A percentile compares a stretch with the other conserved stretches of the same genome.
These are phyloP conservation scores for Crenichthys baileyi DNA, from an alignment of 2,797 vertebrate genomes.

Conservation along the genomic window DNA sequence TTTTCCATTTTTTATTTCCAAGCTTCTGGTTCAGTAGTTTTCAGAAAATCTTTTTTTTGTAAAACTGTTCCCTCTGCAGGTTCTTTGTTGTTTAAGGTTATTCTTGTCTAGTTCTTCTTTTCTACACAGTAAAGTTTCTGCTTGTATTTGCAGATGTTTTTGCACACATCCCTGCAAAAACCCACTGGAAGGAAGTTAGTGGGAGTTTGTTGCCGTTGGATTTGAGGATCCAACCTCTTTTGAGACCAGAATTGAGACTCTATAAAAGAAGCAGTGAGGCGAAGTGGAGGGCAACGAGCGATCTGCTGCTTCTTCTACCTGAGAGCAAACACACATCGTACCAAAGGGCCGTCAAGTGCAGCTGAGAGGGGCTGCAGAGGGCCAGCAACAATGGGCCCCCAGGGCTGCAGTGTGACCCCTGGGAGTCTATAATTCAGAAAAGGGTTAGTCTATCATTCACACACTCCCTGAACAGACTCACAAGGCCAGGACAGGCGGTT, in stretches of 20 bases:
- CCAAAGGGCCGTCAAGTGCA: constrained; percentile 85
- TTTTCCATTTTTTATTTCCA: too few relatives aligned
- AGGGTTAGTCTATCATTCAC: constrained; percentile 90
- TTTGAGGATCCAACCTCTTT: constrained; percentile 45
- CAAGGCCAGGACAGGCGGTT: constrained; percentile 51
- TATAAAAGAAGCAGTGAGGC: constrained; percentile 95
- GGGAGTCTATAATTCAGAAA: constrained; percentile 98
- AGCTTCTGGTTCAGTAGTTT: neutral
- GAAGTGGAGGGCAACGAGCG: constrained; percentile 87
- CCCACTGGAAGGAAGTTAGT: constrained; percentile 39
- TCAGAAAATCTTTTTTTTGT: neutral
- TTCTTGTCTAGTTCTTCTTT: neutral
- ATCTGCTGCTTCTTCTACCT: constrained; percentile 93
- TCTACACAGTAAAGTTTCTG: neutral
- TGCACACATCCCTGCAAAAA: neutral
- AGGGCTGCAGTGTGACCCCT: constrained; percentile 90
- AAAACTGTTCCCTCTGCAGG: neutral
- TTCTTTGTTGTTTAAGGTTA: neutral
- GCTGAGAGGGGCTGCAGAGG: constrained; percentile 91
- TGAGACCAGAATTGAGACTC: constrained; percentile 73
- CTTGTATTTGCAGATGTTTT: neutral
- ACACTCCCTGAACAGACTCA: constrained; percentile 48
- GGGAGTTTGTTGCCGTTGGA: constrained; percentile 38
- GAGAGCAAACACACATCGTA: constrained; percentile 75
- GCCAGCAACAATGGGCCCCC: constrained; percentile 87